Conservation (phyloP, 2,113 vertebrate species). For the Garra rufa region DNA sequence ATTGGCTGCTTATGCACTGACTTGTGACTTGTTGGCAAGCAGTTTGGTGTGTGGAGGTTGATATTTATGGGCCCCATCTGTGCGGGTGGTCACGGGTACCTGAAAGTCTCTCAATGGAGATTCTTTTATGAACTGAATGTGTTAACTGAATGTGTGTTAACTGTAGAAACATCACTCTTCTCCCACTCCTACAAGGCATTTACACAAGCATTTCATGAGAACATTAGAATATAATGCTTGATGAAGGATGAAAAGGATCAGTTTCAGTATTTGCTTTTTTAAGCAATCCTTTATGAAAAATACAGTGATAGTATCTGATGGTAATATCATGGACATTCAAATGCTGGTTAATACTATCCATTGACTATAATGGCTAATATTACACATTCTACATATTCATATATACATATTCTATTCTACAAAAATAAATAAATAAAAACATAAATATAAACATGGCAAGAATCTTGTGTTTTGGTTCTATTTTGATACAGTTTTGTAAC, state of each 20-base stretch:
- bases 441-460: no score
- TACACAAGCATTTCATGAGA: not conserved
- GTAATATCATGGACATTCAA: not conserved
- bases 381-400: no score
- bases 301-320: not conserved
- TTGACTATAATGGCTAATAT: no score
- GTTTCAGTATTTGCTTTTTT: not conserved
- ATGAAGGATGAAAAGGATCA: not conserved
- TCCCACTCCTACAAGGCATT: not conserved
- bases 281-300: not conserved
- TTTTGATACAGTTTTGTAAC: no score
- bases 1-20: slow-evolving; percentile 6
- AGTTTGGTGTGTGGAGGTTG: not conserved
- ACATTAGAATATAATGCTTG: not conserved
- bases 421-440: no score
- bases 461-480: no score
- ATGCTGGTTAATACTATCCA: no score
- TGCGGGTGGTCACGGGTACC: slow-evolving; percentile 4
- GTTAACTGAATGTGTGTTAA: not conserved
- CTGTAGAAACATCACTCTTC: not conserved
- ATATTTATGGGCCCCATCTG: not conserved
- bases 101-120: not conserved
- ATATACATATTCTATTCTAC: no score
- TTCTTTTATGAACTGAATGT: slow-evolving; percentile 4
- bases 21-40: slow-evolving; percentile 4